phyloP scores from a whole-genome alignment of 92 coral and sea anemone species.

The Heteractis magnifica region DNA sequence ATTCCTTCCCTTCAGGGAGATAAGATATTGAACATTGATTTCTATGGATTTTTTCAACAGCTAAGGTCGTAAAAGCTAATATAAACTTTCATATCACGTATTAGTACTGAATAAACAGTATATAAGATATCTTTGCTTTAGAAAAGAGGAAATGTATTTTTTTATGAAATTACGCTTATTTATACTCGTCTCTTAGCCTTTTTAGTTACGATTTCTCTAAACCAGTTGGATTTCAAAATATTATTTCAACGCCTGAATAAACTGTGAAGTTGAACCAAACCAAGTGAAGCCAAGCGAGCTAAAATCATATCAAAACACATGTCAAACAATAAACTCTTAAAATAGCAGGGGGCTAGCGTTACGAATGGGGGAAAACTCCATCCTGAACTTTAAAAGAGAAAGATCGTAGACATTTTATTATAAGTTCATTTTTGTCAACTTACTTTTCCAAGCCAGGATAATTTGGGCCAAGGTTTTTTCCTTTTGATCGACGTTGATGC shows the following conservation, averaged over 20 bases:
- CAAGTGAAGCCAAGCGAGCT: constrained; percentile 8
- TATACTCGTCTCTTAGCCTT: too few relatives aligned
- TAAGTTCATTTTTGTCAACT: not conserved
- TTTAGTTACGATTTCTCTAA: too few relatives aligned
- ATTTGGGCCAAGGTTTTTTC: constrained; percentile 93
- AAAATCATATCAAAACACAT: not conserved
- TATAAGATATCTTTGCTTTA: too few relatives aligned
- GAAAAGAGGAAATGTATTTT: too few relatives aligned
- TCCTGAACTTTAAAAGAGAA: not conserved
- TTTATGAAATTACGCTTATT: too few relatives aligned
- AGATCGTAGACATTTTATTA: not conserved
- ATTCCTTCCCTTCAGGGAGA: too few relatives aligned
- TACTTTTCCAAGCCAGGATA: constrained; percentile 96
- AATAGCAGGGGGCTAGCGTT: not conserved
- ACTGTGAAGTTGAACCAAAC: not conserved
- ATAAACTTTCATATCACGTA: too few relatives aligned
- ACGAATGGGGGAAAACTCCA: not conserved
- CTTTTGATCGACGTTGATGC: constrained; percentile 90
- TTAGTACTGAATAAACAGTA: too few relatives aligned
- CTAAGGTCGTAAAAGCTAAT: too few relatives aligned
- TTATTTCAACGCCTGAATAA: not conserved
- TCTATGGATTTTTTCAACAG: too few relatives aligned
- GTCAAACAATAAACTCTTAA: constrained; percentile 1
- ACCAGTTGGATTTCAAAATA: not conserved
- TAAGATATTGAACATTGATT: too few relatives aligned